These are phyloP conservation scores for Drosophila tani DNA, from an alignment of 1,140 invertebrate genomes.

Conservation along the genomic window DNA sequence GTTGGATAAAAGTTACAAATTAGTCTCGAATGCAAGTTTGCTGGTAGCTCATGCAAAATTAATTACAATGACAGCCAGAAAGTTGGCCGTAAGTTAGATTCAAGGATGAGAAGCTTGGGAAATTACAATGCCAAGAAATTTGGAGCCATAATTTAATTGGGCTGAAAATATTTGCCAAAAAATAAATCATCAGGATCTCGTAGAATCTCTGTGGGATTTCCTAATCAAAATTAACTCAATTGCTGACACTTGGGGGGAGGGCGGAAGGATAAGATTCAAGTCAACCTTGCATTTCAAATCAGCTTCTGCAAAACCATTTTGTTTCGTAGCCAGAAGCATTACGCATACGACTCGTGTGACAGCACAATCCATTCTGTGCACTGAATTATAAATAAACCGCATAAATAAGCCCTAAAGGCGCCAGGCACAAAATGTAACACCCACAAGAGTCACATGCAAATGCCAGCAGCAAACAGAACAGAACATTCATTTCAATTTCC, in stretches of 20 bases:
- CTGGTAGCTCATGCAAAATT: slow-evolving; percentile 56
- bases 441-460: slow-evolving; percentile 24
- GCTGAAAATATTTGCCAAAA: background rate
- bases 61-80: slow-evolving; percentile 26
- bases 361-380: slow-evolving; percentile 61
- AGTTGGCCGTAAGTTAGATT: slow-evolving; percentile 11
- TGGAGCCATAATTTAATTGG: slow-evolving; percentile 2
- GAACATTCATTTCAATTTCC: slow-evolving; percentile 66
- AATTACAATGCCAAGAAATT: slow-evolving; percentile 1
- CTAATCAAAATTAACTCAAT: slow-evolving; percentile 34
- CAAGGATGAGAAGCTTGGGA: background rate
- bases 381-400: slow-evolving; percentile 73
- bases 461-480: slow-evolving; percentile 10
- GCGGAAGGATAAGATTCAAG: slow-evolving; percentile 3
- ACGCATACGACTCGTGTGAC: slow-evolving; percentile 23
- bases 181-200: slow-evolving; percentile 4
- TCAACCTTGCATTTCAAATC: slow-evolving; percentile 55
- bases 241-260: slow-evolving; percentile 13
- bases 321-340: slow-evolving; percentile 4
- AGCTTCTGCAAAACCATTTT: slow-evolving; percentile 9
- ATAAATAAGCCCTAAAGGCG: slow-evolving; percentile 64
- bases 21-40: slow-evolving; percentile 26
- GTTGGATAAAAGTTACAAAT: slow-evolving; percentile 38
- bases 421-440: slow-evolving; percentile 16
- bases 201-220: background rate